Evolutionary conservation across 1,140 invertebrate species (phyloP).

Genomic region (Bilobella aurantiaca): DNA sequence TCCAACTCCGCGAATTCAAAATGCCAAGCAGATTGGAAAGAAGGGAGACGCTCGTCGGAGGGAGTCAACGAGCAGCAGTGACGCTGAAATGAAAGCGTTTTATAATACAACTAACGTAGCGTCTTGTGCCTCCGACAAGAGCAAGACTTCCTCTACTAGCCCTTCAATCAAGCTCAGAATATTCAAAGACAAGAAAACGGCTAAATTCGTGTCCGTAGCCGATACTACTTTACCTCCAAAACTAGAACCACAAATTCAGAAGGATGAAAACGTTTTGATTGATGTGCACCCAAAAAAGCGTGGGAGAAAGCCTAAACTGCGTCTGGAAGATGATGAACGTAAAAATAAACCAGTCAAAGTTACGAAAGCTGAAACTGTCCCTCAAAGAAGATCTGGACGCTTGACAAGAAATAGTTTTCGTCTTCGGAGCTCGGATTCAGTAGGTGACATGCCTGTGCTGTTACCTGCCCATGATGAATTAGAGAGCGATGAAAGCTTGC

Average conservation of each 20-base stretch:
- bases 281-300: constrained; percentile 15
- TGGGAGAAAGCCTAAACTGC: constrained; percentile 18
- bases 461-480: background rate
- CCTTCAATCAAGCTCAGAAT: constrained; percentile 52
- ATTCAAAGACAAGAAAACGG: constrained; percentile 50
- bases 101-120: constrained; percentile 15
- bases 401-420: constrained; percentile 25
- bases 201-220: constrained; percentile 42
- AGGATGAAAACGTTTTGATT: constrained; percentile 12
- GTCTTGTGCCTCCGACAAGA: background rate
- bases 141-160: constrained; percentile 43
- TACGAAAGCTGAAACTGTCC: background rate
- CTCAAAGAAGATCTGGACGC: constrained; percentile 11
- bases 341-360: background rate
- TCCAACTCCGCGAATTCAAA: constrained; percentile 14
- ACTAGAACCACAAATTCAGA: constrained; percentile 3
- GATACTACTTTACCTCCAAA: constrained; percentile 21
- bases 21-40: constrained; percentile 39
- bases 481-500: background rate
- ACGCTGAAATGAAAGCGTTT: background rate
- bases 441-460: constrained; percentile 3
- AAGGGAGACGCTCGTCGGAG: constrained; percentile 10
- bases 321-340: background rate
- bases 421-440: constrained; percentile 5
- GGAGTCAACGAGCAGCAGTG: constrained; percentile 1